Evolutionary conservation across 2,113 vertebrate species (phyloP).

Genomic region (Chrysemys picta): DNA sequence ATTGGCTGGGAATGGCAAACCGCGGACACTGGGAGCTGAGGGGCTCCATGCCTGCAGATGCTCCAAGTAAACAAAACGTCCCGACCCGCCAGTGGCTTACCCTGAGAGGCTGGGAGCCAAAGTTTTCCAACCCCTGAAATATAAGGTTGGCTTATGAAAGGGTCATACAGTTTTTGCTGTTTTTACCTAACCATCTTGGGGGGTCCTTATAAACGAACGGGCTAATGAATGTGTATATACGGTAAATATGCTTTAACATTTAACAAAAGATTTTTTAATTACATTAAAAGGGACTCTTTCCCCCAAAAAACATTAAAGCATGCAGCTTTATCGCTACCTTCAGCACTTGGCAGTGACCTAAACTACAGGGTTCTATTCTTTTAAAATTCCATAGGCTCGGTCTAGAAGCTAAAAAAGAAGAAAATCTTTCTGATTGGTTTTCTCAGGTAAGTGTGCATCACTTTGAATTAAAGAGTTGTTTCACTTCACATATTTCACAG

Average conservation of each 20-base stretch:
- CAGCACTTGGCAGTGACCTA: background rate
- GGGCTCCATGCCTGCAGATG: too few species aligned
- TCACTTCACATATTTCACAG: background rate
- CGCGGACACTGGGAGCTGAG: too few species aligned
- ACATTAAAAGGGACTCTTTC: background rate
- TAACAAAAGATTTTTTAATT: background rate
- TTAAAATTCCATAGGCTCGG: constrained; percentile 84
- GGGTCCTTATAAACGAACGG: too few species aligned
- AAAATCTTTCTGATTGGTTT: constrained; percentile 97
- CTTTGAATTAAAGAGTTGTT: constrained; percentile 2
- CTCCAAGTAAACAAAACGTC: too few species aligned
- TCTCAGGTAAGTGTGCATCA: constrained; percentile 87
- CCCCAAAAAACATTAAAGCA: background rate
- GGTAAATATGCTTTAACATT: background rate
- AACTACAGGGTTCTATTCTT: background rate
- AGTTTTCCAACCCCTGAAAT: too few species aligned
- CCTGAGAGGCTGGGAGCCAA: too few species aligned
- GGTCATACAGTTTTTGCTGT: too few species aligned
- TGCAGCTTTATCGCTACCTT: background rate
- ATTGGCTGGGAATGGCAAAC: too few species aligned
- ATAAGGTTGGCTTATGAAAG: too few species aligned
- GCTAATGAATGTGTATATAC: too few species aligned
- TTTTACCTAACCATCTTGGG: too few species aligned
- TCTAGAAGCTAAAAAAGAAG: constrained; percentile 96
- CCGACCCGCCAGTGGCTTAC: too few species aligned